Base-by-base conservation (phyloP, 2,888 invertebrate genomes). In the Acrocera orbiculus region DNA sequence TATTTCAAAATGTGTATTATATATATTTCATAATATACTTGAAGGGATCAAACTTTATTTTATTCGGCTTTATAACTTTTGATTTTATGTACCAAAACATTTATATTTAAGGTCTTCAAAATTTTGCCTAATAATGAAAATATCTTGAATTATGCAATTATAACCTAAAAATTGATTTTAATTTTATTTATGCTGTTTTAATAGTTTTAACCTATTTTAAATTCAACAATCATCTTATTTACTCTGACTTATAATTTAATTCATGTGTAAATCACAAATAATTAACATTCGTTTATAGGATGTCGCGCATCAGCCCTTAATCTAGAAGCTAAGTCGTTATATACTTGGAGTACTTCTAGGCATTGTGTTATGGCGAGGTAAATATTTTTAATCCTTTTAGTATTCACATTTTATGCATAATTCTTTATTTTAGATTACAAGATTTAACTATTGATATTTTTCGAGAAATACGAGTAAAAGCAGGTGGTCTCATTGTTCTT, bases 291-390 rank as follows among this genome's bases (percentile, higher is more conserved):
- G 28, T 19, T 43, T 40, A 37, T 42, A 87, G 92, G 92, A 44
- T 86, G 86, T 52, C 74, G 89, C 42, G 78, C 76, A 51, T 75
- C 89, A 11, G 69, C 78, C 13, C 70, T 93, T 44, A 89, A 86
- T 47, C 64, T 90, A 45, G 92, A 93, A 63, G 90, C 87, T 7
- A 74, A 85, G 44, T 83, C 89, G 0, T 58, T 89, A 4, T 71
- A 74, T 33, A 76, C 81, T 16, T 86, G 83, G 78, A 76, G 76
- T 48, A 81, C 85, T 11, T 76, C 80, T n/a, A 72, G 92, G 27
- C 85, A 89, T 55, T 92, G 92, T 56, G 76, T 90, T 3, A 70
- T 92, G 11, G 71, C 83, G 4, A 71, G 76, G 43, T 60, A 46
- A 47, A 47, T 16, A n/a, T 28, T 22, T 30, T 32, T 13, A 32